These are phyloP conservation scores for Drosophila eohydei DNA, from an alignment of 2,888 invertebrate species.

Conservation along the genomic window DNA sequence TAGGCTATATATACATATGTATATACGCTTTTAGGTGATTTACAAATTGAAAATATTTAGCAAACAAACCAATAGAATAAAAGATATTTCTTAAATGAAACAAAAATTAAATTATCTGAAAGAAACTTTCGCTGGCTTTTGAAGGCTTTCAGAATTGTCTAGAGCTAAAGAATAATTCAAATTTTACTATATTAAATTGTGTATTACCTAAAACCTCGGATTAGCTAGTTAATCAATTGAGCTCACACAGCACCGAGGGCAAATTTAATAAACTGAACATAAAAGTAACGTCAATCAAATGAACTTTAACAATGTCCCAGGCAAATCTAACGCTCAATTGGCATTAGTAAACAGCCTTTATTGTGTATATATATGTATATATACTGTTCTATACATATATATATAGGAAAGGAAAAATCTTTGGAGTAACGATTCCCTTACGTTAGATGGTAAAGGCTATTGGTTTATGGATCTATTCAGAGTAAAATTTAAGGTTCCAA, in stretches of 20 bases:
- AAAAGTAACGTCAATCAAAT: conserved; percentile 38
- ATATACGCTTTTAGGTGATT: background rate
- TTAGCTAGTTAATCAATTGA: conserved; percentile 14
- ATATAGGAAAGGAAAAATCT: background rate
- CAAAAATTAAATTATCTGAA: background rate
- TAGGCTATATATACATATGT: background rate
- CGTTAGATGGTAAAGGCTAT: background rate
- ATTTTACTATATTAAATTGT: background rate
- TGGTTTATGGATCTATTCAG: background rate
- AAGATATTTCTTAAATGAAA: background rate
- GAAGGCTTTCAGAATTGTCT: background rate
- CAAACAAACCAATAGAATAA: background rate
- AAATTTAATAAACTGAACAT: conserved; percentile 18
- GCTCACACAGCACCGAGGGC: background rate
- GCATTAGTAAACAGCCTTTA: conserved; percentile 16
- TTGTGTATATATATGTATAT: no score
- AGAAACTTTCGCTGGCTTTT: background rate
- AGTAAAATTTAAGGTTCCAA: background rate
- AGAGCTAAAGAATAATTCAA: background rate
- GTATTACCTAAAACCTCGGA: conserved; percentile 1
- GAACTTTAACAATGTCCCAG: conserved; percentile 26
- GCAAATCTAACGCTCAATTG: conserved; percentile 27
- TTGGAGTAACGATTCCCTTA: background rate
- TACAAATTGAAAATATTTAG: background rate
- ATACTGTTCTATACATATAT: background rate